phyloP scores from a whole-genome alignment of 2,113 vertebrate genomes.

The Aptenodytes forsteri region DNA sequence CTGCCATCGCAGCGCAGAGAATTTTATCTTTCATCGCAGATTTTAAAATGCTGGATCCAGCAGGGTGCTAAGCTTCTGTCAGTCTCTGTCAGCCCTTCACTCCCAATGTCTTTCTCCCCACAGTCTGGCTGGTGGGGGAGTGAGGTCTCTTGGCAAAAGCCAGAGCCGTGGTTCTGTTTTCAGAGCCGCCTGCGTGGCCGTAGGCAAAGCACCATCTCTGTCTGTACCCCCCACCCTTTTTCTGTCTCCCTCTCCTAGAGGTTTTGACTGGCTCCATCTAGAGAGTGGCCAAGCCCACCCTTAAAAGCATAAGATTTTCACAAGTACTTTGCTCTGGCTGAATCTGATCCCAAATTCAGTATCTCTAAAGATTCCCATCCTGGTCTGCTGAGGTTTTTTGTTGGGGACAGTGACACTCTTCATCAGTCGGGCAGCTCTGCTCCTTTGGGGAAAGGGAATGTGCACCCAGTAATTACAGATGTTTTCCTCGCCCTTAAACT shows the following conservation, averaged over 20 bases:
- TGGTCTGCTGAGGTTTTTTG: rapidly evolving
- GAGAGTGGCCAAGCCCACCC: background rate
- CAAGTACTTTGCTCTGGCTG: background rate
- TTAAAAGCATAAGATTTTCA: background rate
- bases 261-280: background rate
- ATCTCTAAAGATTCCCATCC: background rate
- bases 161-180: background rate
- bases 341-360: background rate
- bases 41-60: conserved; percentile 45
- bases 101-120: conserved; percentile 60
- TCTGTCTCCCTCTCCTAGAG: background rate
- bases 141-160: conserved; percentile 24
- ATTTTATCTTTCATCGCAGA: conserved; percentile 3
- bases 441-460: background rate
- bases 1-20: background rate
- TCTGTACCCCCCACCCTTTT: background rate
- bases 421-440: background rate
- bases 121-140: conserved; percentile 42
- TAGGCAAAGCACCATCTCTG: background rate
- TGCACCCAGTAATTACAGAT: background rate
- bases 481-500: background rate
- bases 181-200: background rate
- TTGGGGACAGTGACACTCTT: background rate
- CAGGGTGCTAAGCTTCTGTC: conserved; percentile 67
- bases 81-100: conserved; percentile 57